These are phyloP conservation scores for Apteryx mantelli DNA, from an alignment of 2,113 vertebrate species.

Conservation along the genomic window DNA sequence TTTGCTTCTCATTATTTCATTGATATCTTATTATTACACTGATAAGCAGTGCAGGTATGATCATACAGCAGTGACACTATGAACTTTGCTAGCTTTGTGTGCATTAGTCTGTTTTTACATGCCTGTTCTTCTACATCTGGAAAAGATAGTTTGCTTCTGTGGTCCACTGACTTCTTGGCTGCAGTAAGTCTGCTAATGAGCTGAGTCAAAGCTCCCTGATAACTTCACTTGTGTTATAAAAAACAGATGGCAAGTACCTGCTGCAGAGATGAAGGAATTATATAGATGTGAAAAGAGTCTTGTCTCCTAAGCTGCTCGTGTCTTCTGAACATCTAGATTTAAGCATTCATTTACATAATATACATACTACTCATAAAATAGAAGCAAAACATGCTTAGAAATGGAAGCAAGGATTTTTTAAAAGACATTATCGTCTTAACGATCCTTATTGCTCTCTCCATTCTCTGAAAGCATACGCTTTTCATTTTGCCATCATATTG, in stretches of 20 bases:
- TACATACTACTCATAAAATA: neutral
- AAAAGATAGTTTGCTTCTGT: neutral
- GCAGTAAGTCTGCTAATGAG: neutral
- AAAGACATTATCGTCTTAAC: neutral
- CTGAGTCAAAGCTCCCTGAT: neutral
- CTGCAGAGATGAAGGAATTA: neutral
- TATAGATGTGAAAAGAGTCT: neutral
- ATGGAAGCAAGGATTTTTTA: neutral
- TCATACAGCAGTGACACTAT: neutral
- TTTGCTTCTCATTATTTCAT: neutral
- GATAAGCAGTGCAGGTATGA: neutral
- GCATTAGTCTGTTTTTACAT: neutral
- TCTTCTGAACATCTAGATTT: neutral
- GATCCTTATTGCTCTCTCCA: neutral
- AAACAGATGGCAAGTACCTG: neutral
- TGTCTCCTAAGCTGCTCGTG: neutral
- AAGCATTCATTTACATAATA: neutral
- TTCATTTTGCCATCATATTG: neutral
- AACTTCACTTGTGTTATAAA: neutral
- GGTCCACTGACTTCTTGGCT: neutral
- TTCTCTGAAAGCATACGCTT: neutral
- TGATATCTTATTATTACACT: neutral
- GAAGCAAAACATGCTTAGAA: neutral
- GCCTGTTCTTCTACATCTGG: neutral
- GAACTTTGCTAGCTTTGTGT: neutral